Evolutionary conservation across 2,113 vertebrate species (phyloP).

Genomic region (Leptosomus discolor): DNA sequence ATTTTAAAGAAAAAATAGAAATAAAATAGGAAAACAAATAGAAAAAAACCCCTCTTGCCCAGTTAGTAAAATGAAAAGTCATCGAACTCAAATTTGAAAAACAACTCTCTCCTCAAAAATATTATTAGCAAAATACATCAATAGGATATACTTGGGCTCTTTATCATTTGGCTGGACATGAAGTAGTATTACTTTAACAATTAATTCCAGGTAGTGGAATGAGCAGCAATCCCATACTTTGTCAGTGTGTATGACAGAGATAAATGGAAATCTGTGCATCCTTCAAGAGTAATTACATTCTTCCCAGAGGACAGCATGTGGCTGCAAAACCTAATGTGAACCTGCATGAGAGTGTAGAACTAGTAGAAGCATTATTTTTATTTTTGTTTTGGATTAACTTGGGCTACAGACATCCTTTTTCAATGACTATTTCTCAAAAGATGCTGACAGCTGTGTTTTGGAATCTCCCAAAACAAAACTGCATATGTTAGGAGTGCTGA

Average conservation of each 20-base stretch:
- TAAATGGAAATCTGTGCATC: not conserved
- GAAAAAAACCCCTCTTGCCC: not conserved
- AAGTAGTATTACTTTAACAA: not conserved
- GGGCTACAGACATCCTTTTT: not conserved
- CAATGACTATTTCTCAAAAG: not conserved
- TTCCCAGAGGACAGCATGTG: not conserved
- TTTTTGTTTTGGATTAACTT: not conserved
- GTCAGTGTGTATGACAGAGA: not conserved
- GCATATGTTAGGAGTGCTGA: not conserved
- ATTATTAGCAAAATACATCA: not conserved
- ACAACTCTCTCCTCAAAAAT: not conserved
- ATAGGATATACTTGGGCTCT: not conserved
- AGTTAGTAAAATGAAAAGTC: not conserved
- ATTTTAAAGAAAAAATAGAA: not conserved
- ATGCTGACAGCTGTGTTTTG: not conserved
- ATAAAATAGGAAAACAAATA: not conserved
- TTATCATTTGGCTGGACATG: not conserved
- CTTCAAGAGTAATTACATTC: not conserved
- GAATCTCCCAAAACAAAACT: not conserved
- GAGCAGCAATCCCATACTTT: not conserved
- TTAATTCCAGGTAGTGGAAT: not conserved
- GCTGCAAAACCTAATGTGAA: not conserved
- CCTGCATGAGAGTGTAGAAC: not conserved
- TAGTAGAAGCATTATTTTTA: not conserved
- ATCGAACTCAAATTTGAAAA: not conserved